These are phyloP conservation scores for Leucoraja erinaceus DNA, from an alignment of 2,113 vertebrate genomes.

Conservation along the genomic window DNA sequence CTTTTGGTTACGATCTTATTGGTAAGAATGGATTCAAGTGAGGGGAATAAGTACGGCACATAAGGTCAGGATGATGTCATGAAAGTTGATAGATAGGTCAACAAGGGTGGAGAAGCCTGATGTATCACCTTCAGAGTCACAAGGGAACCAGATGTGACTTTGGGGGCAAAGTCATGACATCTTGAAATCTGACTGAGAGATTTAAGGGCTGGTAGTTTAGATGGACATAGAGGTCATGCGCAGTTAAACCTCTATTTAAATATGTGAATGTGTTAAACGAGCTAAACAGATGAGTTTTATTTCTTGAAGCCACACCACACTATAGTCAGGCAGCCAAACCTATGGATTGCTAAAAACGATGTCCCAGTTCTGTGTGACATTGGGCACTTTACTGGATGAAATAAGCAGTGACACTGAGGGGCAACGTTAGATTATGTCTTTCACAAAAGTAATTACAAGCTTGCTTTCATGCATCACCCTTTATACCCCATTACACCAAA, in stretches of 20 bases:
- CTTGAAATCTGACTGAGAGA: not conserved
- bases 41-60: not conserved
- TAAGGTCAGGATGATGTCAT: not conserved
- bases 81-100: not conserved
- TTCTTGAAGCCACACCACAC: not conserved
- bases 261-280: not conserved
- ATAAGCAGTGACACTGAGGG: not conserved
- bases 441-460: conserved; percentile 31
- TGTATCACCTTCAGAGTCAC: not conserved
- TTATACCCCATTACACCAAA: not conserved
- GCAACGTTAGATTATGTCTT: not conserved
- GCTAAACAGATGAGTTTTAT: not conserved
- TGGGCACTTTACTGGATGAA: not conserved
- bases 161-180: not conserved
- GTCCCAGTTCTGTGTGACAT: not conserved
- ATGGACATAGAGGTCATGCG: not conserved
- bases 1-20: not conserved
- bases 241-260: not conserved
- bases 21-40: not conserved
- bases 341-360: not conserved
- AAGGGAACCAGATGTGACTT: not conserved
- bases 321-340: not conserved
- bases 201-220: too few relatives aligned
- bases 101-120: not conserved
- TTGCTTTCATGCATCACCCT: not conserved